Conservation (phyloP, 2,113 vertebrate species). For the Isurus oxyrinchus region DNA sequence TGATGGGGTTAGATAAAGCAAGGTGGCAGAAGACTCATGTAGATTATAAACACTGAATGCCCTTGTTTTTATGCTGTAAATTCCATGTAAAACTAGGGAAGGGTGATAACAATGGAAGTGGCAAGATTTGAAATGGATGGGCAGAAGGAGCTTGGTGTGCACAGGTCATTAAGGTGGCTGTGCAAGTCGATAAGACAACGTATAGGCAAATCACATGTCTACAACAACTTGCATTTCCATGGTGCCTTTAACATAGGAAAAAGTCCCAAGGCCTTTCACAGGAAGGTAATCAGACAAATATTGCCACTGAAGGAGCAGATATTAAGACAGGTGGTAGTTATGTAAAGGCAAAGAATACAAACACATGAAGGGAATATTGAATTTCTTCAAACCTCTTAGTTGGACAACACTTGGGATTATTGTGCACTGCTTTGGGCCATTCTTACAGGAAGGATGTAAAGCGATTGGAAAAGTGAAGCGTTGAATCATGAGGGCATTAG, state of each 20-base stretch:
- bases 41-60: neutral
- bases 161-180: neutral
- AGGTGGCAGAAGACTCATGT: too few species aligned
- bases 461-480: neutral
- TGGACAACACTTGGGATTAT: neutral
- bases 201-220: neutral
- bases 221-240: neutral
- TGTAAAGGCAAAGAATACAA: neutral
- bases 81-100: neutral
- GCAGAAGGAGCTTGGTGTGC: neutral
- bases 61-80: neutral
- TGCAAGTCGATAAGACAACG: neutral
- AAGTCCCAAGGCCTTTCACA: neutral
- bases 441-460: neutral
- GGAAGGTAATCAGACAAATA: neutral
- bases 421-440: neutral
- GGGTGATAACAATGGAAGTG: neutral
- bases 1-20: neutral
- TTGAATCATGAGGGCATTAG: neutral
- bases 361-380: neutral
- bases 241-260: neutral
- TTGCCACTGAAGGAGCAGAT: neutral
- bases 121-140: neutral
- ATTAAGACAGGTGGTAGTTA: neutral
- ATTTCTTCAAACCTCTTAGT: neutral